Conservation (phyloP, 2,888 invertebrate genomes). For the Lumbricus terrestris region DNA sequence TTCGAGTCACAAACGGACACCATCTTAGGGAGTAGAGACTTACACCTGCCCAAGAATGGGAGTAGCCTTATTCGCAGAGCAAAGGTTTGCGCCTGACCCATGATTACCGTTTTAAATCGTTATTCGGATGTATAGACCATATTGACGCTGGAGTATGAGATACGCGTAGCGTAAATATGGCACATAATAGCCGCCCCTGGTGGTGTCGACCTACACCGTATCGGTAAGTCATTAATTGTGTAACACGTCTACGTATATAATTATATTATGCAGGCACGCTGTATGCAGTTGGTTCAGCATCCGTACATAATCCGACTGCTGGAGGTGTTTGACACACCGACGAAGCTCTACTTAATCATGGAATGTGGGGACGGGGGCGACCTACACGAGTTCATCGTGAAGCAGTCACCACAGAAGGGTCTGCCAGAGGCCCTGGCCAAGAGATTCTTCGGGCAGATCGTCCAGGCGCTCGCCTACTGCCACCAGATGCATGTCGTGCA, state of each 20-base stretch:
- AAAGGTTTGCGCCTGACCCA: too few relatives aligned
- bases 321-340: conserved; percentile 98
- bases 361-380: conserved; percentile 98
- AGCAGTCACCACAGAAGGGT: conserved; percentile 74
- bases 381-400: conserved; percentile 96
- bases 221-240: neutral
- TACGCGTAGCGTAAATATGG: too few relatives aligned
- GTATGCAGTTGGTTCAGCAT: conserved; percentile 99
- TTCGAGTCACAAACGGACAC: too few relatives aligned
- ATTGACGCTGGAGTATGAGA: too few relatives aligned
- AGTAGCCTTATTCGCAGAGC: too few relatives aligned
- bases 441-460: conserved; percentile 92
- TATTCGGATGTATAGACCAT: too few relatives aligned
- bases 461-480: conserved; percentile 93
- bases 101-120: too few relatives aligned
- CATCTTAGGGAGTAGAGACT: too few relatives aligned
- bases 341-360: conserved; percentile 83
- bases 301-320: conserved; percentile 96
- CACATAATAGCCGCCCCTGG: too few relatives aligned
- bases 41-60: too few relatives aligned
- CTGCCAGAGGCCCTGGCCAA: conserved; percentile 64
- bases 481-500: conserved; percentile 86
- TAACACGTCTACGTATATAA: conserved; percentile 33
- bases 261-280: conserved; percentile 70
- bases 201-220: neutral